Evolutionary conservation across 2,113 vertebrate species (phyloP), one percentile per base, ranked within the genome.

Genomic region (Mus spicilegus): DNA sequence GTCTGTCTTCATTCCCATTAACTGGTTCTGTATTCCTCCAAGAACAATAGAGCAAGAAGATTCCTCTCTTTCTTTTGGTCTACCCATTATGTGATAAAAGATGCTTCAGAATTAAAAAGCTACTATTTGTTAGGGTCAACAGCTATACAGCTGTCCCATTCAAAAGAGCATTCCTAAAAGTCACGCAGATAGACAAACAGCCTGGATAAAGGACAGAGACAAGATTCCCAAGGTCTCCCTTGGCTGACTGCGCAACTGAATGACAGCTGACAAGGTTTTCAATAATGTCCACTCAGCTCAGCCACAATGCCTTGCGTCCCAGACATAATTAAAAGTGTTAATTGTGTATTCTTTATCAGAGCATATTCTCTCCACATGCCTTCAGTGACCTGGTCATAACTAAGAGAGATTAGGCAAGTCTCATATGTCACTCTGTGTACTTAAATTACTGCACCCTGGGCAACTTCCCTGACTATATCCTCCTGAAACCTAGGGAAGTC

Each of bases 311-410:
- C 80, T 76, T 84, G 93, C 94, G 97, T 98, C 96, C 96, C 94
- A 96, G 97, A 96, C 88, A 73, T 98, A 98, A 98, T 98, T 96
- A 98, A 98, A 98, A 98, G 96, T 91, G 97, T 97, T 98, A 98
- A 98, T 98, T 98, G 97, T 97, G 96, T 97, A 98, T 97, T 96
- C 95, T 98, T 98, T 98, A 98, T 98, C 97, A 97, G 96, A 96
- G 96, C 73, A 75, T 97, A 97, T 97, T 98, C 98, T 97, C 97
- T 96, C 95, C 97, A 97, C 98, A 98, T 98, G 97, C 97, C 98
- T 98, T 98, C 51, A 96, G 97, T 98, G 98, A 98, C 98, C 97
- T 67, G 98, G 97, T 98, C 98, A 98, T 97, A 97, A 96, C 97
- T 67, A 77, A 94, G 93, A 96, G 98, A 98, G 96, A 98, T 96